Evolutionary conservation across 2,113 vertebrate species (phyloP).

Genomic region (Oncorhynchus clarkii): DNA sequence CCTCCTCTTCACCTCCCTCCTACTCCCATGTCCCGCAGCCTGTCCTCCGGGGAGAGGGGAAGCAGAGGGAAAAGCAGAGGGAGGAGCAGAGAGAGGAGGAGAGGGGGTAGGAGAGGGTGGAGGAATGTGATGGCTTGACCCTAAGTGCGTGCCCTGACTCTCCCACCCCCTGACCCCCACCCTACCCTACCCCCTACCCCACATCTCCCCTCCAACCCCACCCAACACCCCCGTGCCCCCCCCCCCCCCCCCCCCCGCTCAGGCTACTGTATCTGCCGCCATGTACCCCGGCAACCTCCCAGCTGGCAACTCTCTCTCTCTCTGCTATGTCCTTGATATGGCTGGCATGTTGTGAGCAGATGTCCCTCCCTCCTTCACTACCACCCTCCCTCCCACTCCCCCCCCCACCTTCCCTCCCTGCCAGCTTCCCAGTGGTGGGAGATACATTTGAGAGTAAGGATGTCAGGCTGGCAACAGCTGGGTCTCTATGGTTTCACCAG

Average conservation of each 20-base stretch:
- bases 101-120: neutral
- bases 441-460: slow-evolving; percentile 85
- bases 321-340: slow-evolving; percentile 74
- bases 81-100: too few relatives aligned
- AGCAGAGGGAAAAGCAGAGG: too few relatives aligned
- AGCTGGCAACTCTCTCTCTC: neutral
- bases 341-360: slow-evolving; percentile 81
- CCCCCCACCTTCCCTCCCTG: too few relatives aligned
- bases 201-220: too few relatives aligned
- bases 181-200: too few relatives aligned
- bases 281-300: slow-evolving; percentile 69
- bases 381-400: too few relatives aligned
- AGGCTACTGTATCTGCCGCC: slow-evolving; percentile 64
- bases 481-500: slow-evolving; percentile 87
- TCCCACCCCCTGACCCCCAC: slow-evolving; percentile 13
- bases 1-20: neutral
- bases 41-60: slow-evolving; percentile 52
- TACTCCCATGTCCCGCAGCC: slow-evolving; percentile 52
- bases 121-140: slow-evolving; percentile 49
- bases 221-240: neutral
- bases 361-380: slow-evolving; percentile 62
- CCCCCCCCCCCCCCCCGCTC: neutral
- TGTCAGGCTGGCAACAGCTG: slow-evolving; percentile 87
- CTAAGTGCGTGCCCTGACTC: slow-evolving; percentile 31
- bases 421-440: slow-evolving; percentile 57